Evolutionary conservation across 1,140 invertebrate species (phyloP).

Genomic region (Lordiphosa collinella): DNA sequence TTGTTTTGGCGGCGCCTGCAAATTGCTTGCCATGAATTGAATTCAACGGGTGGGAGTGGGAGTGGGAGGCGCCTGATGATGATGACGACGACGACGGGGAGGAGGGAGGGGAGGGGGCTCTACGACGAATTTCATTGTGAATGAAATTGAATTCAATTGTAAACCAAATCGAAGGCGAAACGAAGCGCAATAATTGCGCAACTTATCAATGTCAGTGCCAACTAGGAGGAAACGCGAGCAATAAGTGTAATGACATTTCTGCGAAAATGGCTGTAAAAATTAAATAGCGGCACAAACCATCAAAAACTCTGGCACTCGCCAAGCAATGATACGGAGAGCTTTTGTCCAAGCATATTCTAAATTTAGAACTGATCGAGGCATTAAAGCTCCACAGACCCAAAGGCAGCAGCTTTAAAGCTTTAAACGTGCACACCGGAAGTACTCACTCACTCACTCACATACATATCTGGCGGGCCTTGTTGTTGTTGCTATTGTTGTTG

Average conservation of each 20-base stretch:
- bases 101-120: no score
- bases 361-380: conserved; percentile 3
- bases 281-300: no score
- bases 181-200: conserved; percentile 52
- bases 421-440: not conserved
- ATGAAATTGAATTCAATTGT: conserved; percentile 55
- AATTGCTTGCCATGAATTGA: conserved; percentile 66
- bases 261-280: not conserved
- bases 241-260: conserved; percentile 18
- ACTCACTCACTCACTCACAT: not conserved
- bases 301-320: no score
- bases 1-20: conserved; percentile 71
- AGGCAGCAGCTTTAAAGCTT: no score
- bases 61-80: conserved; percentile 24
- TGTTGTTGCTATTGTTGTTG: conserved; percentile 9
- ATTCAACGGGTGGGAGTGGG: conserved; percentile 13
- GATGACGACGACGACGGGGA: conserved; percentile 19
- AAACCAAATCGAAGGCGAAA: conserved; percentile 29
- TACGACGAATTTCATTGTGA: conserved; percentile 52
- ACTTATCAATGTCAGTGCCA: conserved; percentile 37
- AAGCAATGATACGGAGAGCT: not conserved
- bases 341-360: no score
- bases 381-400: conserved; percentile 1
- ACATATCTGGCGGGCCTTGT: not conserved
- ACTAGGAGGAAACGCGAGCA: not conserved